Conservation (phyloP, 2,113 vertebrate species). For the Okapia johnstoni region DNA sequence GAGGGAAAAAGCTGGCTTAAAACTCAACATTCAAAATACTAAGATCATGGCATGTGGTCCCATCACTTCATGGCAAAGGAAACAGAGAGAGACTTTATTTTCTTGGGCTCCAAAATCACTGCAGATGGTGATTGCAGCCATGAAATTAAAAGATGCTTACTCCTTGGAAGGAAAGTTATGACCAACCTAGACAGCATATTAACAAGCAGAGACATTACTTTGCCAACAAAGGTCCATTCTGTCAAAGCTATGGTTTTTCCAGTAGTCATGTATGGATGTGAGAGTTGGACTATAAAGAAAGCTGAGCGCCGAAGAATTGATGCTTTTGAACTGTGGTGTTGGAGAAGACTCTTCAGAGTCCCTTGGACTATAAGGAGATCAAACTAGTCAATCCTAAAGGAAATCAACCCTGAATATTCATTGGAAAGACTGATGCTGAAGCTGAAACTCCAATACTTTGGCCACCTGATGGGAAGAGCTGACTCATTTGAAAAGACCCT, state of each 20-base stretch:
- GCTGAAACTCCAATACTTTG: not conserved
- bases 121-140: not conserved
- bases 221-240: not conserved
- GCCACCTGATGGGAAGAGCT: not conserved
- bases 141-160: not conserved
- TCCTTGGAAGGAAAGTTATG: not conserved
- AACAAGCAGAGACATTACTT: not conserved
- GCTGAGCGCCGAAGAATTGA: accelerated
- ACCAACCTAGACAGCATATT: not conserved
- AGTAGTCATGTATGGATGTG: not conserved
- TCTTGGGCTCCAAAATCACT: not conserved
- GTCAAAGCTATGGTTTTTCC: not conserved
- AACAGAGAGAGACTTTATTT: not conserved
- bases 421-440: not conserved
- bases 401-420: not conserved
- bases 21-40: not conserved
- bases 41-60: not conserved
- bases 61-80: not conserved
- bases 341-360: not conserved
- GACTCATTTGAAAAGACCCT: not conserved
- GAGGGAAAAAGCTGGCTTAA: not conserved
- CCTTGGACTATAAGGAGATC: not conserved
- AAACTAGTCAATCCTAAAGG: not conserved
- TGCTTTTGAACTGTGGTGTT: not conserved
- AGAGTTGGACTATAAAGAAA: not conserved